Evolutionary conservation across 92 coral and sea anemone species (phyloP), one percentile per base, ranked within the genome.

Genomic region (Parazoanthus darwini): DNA sequence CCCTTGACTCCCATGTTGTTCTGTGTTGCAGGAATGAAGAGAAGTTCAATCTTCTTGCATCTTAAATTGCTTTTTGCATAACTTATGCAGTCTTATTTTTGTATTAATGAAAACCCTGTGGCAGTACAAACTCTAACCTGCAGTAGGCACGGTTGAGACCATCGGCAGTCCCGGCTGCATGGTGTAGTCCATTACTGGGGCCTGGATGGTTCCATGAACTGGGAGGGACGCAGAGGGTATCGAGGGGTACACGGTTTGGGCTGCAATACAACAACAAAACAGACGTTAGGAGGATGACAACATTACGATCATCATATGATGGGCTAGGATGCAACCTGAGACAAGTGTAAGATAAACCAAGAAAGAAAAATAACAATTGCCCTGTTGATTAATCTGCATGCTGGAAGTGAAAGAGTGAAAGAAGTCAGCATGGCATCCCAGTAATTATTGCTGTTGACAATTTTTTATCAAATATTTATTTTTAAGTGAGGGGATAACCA

Each of bases 171-270:
- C 38, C 3, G 78, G 43, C 39, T 82, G 86, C 39, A 82, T 43
- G 38, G 43, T 42, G 86, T 68, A 82, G 76, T 82, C 86, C 38
- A 82, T 82, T 26, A 82, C 77, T 37, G 86, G 38, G 33, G 86
- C 63, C 58, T 68, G 86, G 23, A 82, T 42, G 33, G 86, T 2
- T 67, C 86, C 86, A 44, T 82, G 86, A 82, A 82, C 77, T 3
- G 86, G 59, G 35, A 82, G 23, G 8, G 77, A 37, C 13, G 65
- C 77, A 14, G 86, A 42, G 43, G 86, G 77, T 1, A 82, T 18
- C 1, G 86, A 16, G n/a, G 77, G 78, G 43, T 82, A 82, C 59
- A 82, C 86, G 4, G 42, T 39, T 82, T 82, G 86, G 1, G 86
- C 86, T 82, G 13, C 73, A 67, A 43, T 3, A 71, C 16, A 7